Base-by-base conservation (phyloP, 2,888 invertebrate species). In the Vandiemenella viatica region DNA sequence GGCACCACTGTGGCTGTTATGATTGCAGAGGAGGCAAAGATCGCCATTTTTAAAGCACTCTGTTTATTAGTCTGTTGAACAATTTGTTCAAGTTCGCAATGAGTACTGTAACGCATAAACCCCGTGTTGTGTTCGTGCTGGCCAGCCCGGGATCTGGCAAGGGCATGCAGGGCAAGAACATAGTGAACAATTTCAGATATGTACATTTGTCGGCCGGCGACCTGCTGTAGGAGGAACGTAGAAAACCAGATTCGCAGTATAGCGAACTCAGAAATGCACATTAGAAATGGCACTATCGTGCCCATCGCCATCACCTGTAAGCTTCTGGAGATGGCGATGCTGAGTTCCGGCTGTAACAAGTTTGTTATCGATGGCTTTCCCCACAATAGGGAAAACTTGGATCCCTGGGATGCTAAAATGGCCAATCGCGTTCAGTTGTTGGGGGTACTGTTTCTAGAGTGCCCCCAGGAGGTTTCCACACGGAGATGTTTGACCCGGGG, bases 331-430 rank as follows among this genome's bases (percentile, higher is more conserved):
- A 43, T 32, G 17, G 68, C 67, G 1, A 69, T 68, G 67, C 67
- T 77, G 61, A 69, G 70, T 32, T 78, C 79, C 0, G 77, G 74
- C 0, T 74, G 77, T 44, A 67, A 75, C 43, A 80, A 82, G 50
- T 99, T 97, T 66, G 75, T 99, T 6, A 83, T 99, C 59, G 99
- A 99, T 67, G 99, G 99, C 2, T 99, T 99, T 65, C 98, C 98
- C 13, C 76, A 98, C 19, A 99, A 98, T 67, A 78, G 91, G 64
- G 84, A 98, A 65, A 99, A 99, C 65, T 69, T 97, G 53, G 83
- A 91, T 45, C 98, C 98, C 6, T 99, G 98, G 98, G 77, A 81
- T 37, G 64, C 65, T 57, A 71, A 71, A 54, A 92, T 98, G 87
- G 70, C 77, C 0, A 80, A 80, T 19, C 92, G 92, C 66, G 79